Evolutionary conservation across 2,113 vertebrate genomes (phyloP).

Genomic region (Amphiprion percula): DNA sequence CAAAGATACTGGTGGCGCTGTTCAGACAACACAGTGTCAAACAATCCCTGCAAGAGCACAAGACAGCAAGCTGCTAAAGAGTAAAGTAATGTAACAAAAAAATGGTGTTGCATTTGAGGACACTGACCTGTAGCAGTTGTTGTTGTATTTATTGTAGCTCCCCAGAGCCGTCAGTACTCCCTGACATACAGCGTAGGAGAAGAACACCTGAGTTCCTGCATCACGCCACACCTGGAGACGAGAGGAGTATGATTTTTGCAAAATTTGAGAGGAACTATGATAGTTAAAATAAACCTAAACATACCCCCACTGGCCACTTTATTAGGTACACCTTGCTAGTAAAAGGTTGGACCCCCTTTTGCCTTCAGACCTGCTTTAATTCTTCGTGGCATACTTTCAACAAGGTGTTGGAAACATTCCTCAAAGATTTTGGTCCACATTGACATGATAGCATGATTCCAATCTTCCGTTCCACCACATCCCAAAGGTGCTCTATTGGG

Average conservation of each 20-base stretch:
- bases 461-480: no score
- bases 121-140: constrained; percentile 93
- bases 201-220: constrained; percentile 92
- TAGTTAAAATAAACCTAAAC: neutral
- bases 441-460: no score
- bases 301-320: no score
- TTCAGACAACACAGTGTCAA: constrained; percentile 90
- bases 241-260: neutral
- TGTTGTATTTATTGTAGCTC: constrained; percentile 95
- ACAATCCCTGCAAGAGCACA: constrained; percentile 85
- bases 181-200: constrained; percentile 90
- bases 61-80: neutral
- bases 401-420: no score
- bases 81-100: fast-evolving
- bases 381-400: no score
- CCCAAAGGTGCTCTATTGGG: no score
- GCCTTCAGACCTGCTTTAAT: no score
- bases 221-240: constrained; percentile 90
- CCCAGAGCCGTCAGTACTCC: constrained; percentile 92
- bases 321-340: no score
- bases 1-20: constrained; percentile 89
- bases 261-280: neutral
- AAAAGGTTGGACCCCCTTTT: no score
- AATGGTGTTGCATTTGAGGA: neutral
- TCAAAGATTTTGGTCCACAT: no score